A percentile compares a stretch with the other conserved stretches of the same genome.
phyloP scores from a whole-genome alignment of 2,113 vertebrate species.

The Danionella cerebrum region DNA sequence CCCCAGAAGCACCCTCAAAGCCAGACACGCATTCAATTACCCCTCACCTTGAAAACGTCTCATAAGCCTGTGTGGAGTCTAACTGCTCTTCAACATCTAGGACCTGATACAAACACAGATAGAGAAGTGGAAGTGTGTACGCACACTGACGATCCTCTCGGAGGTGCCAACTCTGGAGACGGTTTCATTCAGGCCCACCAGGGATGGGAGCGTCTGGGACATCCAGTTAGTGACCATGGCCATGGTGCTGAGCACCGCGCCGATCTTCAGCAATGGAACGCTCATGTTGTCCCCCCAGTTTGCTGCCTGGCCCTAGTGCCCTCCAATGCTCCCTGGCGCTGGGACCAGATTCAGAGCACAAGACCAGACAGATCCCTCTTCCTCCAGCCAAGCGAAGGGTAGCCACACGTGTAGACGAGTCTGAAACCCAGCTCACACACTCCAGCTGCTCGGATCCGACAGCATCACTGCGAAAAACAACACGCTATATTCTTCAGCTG shows the following conservation, averaged over 20 bases:
- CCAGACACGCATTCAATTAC: conserved; percentile 14
- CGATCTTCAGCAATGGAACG: conserved; percentile 81
- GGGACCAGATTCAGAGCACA: conserved; percentile 1
- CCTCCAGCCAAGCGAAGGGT: conserved; percentile 13
- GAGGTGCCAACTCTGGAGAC: conserved; percentile 78
- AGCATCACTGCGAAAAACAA: conserved; percentile 50
- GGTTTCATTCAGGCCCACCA: conserved; percentile 84
- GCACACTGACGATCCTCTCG: conserved; percentile 82
- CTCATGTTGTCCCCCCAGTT: conserved; percentile 65
- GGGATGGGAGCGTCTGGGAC: conserved; percentile 82
- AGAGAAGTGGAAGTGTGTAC: conserved; percentile 48
- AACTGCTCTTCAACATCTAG: not conserved
- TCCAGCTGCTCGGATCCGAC: conserved; percentile 53
- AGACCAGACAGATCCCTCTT: conserved; percentile 31
- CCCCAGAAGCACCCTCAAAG: not conserved
- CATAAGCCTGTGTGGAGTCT: not conserved
- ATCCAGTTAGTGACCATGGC: conserved; percentile 91
- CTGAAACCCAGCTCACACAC: conserved; percentile 25
- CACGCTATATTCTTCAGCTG: conserved; percentile 47
- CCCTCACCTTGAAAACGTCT: not conserved
- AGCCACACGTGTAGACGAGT: not conserved
- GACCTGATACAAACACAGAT: not conserved
- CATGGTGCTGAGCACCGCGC: conserved; percentile 87
- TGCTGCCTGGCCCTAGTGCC: conserved; percentile 47
- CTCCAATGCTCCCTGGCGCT: conserved; percentile 39